These are phyloP conservation scores for Xenopus tropicalis DNA, from an alignment of 2,113 vertebrate species.

Conservation along the genomic window UCB_Xtro_10.0 CM004449.2:12409001-12409500, in stretches of 20 bases:
- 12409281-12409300: neutral
- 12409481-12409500: neutral
- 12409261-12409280: neutral
- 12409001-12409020: no score
- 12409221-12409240: slow-evolving; percentile 8
- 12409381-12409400: slow-evolving; percentile 10
- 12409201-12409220: slow-evolving; percentile 12
- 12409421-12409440: neutral
- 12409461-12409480: neutral
- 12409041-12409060: slow-evolving; percentile 38
- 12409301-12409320: slow-evolving; percentile 14
- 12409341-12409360: slow-evolving; percentile 9
- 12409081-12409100: neutral
- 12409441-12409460: neutral
- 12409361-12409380: slow-evolving; percentile 26
- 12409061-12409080: slow-evolving; percentile 32
- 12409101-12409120: slow-evolving; percentile 4
- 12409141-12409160: neutral
- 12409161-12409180: neutral
- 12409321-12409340: neutral
- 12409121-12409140: slow-evolving; percentile 2
- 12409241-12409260: neutral
- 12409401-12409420: slow-evolving; percentile 5
- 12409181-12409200: slow-evolving; percentile 27
- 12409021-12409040: slow-evolving; percentile 16